Base-by-base conservation (phyloP, 2,888 invertebrate genomes). In the Pyrocoelia pectoralis region DNA sequence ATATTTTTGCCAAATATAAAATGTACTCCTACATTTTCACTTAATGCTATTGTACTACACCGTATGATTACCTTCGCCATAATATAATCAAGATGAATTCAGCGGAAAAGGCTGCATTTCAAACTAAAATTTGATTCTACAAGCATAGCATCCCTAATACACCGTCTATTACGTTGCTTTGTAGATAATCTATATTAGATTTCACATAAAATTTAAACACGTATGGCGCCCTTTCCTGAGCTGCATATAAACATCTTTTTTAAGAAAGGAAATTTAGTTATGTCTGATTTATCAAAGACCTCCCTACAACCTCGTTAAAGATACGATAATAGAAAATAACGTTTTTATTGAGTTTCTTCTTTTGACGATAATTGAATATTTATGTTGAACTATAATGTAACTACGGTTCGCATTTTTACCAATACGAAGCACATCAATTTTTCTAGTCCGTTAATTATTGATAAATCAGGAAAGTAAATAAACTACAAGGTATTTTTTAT, bases 121-220 rank as follows among this genome's bases (percentile, higher is more conserved):
- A 58, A 17, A 1, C 51, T 24, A 10, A n/a, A 56, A 50, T 24
- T 51, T 58, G 8, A 58, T 58, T 58, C 43, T 52, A 14, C 52
- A 19, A 43, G 41, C 51, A 58, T 43, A 52, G 43, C 52, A 33
- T 19, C 51, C 51, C 43, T 58, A 58, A 58, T 52, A 18, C 41
- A 9, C 51, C 52, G 52, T 52, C 51, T 52, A 58, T 58, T 58
- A 52, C 52, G 29, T 33, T 49, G 56, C 49, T 56, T 56, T 38
- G 49, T 29, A 56, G 56, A 56, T 56, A 58, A 58, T 58, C 58
- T 52, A 43, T 58, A 51, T 58, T 54, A 59, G 61, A 62, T 56
- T 61, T 54, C 56, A 51, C 59, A 50, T 48, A 54, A 61, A 65
- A 48, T 38, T 57, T 56, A 56, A 57, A 61, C 60, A 61, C 53